These are phyloP conservation scores for Luidia sarsii DNA, from an alignment of 53 echinoderm and acorn worm genomes.

Conservation along the genomic window DNA sequence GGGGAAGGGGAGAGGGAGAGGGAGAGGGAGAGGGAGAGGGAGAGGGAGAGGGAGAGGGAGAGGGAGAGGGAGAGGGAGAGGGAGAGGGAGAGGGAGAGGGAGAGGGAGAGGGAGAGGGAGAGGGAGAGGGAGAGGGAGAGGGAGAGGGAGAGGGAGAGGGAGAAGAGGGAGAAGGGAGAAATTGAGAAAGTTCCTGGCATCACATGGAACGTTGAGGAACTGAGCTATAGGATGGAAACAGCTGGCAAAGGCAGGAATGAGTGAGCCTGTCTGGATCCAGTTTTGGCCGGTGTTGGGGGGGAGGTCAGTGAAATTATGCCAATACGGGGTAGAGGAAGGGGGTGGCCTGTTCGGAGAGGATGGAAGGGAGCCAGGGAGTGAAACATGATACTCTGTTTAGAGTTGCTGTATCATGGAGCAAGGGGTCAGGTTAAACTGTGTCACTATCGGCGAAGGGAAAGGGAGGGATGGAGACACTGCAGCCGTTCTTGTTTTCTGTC, in stretches of 20 bases:
- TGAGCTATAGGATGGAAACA: too few relatives aligned
- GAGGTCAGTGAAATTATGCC: constrained; percentile 38
- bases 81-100: too few relatives aligned
- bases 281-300: neutral
- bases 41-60: too few relatives aligned
- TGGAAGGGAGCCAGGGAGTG: constrained; percentile 1
- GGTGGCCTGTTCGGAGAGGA: neutral
- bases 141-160: too few relatives aligned
- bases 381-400: neutral
- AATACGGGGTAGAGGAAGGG: constrained; percentile 23
- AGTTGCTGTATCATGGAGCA: constrained; percentile 2
- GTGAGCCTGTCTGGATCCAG: neutral
- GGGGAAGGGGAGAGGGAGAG: too few relatives aligned
- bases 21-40: too few relatives aligned
- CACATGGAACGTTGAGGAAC: too few relatives aligned
- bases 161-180: neutral
- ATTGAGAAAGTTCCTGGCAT: neutral
- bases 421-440: constrained; percentile 21
- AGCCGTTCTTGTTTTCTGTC: too few relatives aligned
- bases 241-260: neutral
- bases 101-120: too few relatives aligned
- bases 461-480: too few relatives aligned
- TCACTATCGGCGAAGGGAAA: constrained; percentile 1
- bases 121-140: too few relatives aligned
- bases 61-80: too few relatives aligned